Evolutionary conservation across 2,797 vertebrate species (phyloP), one percentile per base, ranked within the genome.

Genomic region (Spinus pinus): DNA sequence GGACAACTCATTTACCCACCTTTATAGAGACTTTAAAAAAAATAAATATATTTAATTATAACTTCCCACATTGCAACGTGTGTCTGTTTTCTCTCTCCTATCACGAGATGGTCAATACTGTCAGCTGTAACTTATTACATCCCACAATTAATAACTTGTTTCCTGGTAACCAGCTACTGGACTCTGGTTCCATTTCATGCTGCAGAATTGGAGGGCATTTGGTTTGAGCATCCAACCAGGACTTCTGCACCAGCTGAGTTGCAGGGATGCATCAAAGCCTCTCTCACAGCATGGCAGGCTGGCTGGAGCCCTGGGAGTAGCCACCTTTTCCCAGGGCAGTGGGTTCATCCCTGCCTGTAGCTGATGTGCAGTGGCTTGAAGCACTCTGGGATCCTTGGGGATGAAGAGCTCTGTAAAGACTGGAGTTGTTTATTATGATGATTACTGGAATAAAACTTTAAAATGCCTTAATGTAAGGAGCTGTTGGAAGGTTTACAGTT

Each of bases 221-320:
- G 20, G 7, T 42, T 11, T 60, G 49, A 47, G 25, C 69, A 28
- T 8, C 2, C 0, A 17, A 67, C 5, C 19, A 47, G 35, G 23
- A 18, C 0, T 1, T 11, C 19, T 30, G 30, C 13, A 4, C 11
- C 0, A 1, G 21, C 21, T 2, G 10, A 90, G 60, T 57, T 30
- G 42, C 30, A 12, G 39, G 53, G 56, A 3, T 21, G 23, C 28
- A 12, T 1, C 0, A 1, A 16, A 39, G 28, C 37, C 35, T 28
- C 42, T 33, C 3, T 0, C 61, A 7, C 14, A 47, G 25, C n/a
- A 14, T 2, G 12, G 31, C 7, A 2, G 0, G 18, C 35, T 30
- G 8, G 25, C 69, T 51, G 61, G 5, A 7, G 49, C 77, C 22
- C 81, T 4, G 3, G 46, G 44, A 81, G 5, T 67, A 56, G 62